These are phyloP conservation scores for Meriones unguiculatus DNA, from an alignment of 2,113 vertebrate genomes.

Conservation along the genomic window DNA sequence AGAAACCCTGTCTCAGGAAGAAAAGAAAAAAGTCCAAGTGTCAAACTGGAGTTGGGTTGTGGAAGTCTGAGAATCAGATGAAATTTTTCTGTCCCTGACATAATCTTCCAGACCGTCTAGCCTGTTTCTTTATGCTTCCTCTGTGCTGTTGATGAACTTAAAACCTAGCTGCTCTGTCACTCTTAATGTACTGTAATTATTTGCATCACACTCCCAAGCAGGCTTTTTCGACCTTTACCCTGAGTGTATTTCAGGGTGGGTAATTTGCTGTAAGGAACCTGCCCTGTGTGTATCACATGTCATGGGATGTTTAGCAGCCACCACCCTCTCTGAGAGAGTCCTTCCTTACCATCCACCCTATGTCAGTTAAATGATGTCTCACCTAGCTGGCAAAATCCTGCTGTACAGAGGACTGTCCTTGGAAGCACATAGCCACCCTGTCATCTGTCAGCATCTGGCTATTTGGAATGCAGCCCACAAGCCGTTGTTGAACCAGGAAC, in stretches of 20 bases:
- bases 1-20: too few species aligned
- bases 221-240: not conserved
- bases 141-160: not conserved
- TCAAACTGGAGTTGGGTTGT: not conserved
- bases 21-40: not conserved
- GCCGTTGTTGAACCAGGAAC: not conserved
- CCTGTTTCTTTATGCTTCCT: not conserved
- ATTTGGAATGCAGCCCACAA: not conserved
- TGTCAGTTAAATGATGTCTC: not conserved
- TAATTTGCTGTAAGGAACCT: not conserved
- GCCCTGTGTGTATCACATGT: not conserved
- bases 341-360: not conserved
- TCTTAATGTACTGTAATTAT: not conserved
- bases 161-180: not conserved
- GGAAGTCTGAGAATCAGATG: not conserved
- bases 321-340: not conserved
- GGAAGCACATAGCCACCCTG: not conserved
- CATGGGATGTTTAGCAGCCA: not conserved
- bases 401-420: not conserved
- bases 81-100: not conserved
- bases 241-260: not conserved
- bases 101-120: not conserved
- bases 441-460: not conserved
- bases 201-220: not conserved
- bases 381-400: not conserved